phyloP scores from a whole-genome alignment of 2,113 vertebrate genomes.

The Malurus alboscapulatus region DNA sequence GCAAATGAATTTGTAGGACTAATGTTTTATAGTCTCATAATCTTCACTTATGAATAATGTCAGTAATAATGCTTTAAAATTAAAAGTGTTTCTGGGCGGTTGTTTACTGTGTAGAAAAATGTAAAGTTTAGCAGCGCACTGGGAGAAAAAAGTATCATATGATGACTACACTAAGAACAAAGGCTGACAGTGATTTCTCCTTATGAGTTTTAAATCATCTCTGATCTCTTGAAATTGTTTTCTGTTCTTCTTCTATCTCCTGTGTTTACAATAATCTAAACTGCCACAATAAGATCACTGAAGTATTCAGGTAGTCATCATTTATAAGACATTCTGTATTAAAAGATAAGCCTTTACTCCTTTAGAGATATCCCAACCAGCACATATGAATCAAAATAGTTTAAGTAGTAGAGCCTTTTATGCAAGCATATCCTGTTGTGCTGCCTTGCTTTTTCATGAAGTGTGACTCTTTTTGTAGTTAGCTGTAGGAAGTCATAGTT shows the following conservation, averaged over 20 bases:
- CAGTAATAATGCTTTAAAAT: slow-evolving; percentile 56
- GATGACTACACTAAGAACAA: slow-evolving; percentile 35
- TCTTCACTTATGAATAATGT: slow-evolving; percentile 38
- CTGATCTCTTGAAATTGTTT: slow-evolving; percentile 68
- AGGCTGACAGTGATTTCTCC: slow-evolving; percentile 61
- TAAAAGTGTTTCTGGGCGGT: slow-evolving; percentile 43
- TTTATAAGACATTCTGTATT: slow-evolving; percentile 60
- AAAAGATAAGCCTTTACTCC: slow-evolving; percentile 56
- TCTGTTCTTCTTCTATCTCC: slow-evolving; percentile 41
- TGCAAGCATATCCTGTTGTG: slow-evolving; percentile 13
- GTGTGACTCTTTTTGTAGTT: slow-evolving; percentile 26
- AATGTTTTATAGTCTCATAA: slow-evolving; percentile 27
- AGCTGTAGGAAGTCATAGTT: not conserved
- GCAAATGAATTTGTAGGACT: slow-evolving; percentile 36
- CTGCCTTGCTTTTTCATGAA: slow-evolving; percentile 44
- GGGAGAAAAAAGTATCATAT: slow-evolving; percentile 31
- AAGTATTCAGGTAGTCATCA: slow-evolving; percentile 54
- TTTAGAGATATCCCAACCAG: slow-evolving; percentile 51
- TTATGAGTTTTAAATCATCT: slow-evolving; percentile 70
- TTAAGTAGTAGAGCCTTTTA: slow-evolving; percentile 50
- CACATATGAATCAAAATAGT: slow-evolving; percentile 48
- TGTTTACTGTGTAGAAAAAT: slow-evolving; percentile 60
- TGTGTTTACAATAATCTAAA: slow-evolving; percentile 64
- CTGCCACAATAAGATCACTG: slow-evolving; percentile 55
- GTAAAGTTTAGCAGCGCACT: slow-evolving; percentile 23